Percentiles rank a stretch among this genome's conserved stretches.
Evolutionary conservation across 2,888 invertebrate genomes (phyloP).

Genomic region (Tribolium freemani): DNA sequence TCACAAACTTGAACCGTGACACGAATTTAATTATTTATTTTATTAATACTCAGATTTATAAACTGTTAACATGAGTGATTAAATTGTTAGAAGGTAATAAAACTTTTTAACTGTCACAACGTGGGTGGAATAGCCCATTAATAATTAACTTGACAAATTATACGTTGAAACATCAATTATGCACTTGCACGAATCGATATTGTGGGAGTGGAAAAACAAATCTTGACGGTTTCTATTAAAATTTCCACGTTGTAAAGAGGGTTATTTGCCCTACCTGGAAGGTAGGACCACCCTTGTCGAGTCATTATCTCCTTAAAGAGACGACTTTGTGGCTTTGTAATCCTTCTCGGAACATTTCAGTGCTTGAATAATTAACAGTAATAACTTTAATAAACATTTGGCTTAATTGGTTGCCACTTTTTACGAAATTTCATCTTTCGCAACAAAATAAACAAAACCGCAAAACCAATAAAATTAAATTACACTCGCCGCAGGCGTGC

Average conservation of each 20-base stretch:
- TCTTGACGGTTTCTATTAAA: not conserved
- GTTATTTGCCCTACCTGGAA: no score
- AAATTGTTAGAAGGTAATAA: slow-evolving; percentile 36
- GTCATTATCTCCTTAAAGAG: no score
- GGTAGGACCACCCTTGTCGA: not conserved
- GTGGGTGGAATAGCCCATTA: slow-evolving; percentile 34
- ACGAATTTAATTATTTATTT: slow-evolving; percentile 27
- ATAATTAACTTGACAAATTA: slow-evolving; percentile 33
- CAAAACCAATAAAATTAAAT: not conserved
- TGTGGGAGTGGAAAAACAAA: slow-evolving; percentile 21
- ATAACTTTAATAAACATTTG: no score
- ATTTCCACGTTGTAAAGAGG: not conserved
- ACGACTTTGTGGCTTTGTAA: no score
- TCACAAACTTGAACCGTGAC: not conserved
- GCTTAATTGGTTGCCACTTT: no score
- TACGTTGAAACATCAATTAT: slow-evolving; percentile 31
- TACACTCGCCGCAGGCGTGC: not conserved
- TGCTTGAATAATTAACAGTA: no score
- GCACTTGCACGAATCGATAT: slow-evolving; percentile 8
- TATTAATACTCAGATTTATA: slow-evolving; percentile 31
- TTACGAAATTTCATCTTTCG: no score
- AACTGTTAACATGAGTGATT: slow-evolving; percentile 33
- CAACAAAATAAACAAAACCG: not conserved
- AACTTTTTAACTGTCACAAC: slow-evolving; percentile 29
- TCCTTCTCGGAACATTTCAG: no score